A percentile compares a stretch with the other conserved stretches of the same genome.
Conservation (phyloP, 2,797 vertebrate genomes). For the Periophthalmus magnuspinnatus region DNA sequence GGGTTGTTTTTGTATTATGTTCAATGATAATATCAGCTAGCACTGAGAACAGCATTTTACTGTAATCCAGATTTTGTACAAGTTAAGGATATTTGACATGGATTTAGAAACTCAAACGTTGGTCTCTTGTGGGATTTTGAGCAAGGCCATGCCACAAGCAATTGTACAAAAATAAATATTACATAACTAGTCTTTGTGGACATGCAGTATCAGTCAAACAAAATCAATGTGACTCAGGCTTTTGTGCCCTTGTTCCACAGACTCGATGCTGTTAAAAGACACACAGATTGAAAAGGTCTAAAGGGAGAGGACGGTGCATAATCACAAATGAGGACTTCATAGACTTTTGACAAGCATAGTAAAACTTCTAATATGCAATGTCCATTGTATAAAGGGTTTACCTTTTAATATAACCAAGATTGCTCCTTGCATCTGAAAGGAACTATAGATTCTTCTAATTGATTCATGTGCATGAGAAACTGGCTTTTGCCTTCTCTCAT, state of each 20-base stretch:
- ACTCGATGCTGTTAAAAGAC: no score
- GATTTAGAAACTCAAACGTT: slow-evolving; percentile 48
- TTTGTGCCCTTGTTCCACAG: no score
- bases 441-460: slow-evolving; percentile 66
- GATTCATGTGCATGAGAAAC: slow-evolving; percentile 73
- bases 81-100: slow-evolving; percentile 61
- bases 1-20: slow-evolving; percentile 69
- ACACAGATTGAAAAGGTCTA: no score
- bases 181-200: background rate
- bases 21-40: slow-evolving; percentile 65
- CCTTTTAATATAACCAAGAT: slow-evolving; percentile 1
- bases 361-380: background rate
- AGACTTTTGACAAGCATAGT: background rate
- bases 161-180: slow-evolving; percentile 43
- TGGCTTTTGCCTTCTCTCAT: slow-evolving; percentile 71
- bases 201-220: background rate
- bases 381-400: slow-evolving; percentile 1
- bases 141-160: slow-evolving; percentile 49
- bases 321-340: background rate
- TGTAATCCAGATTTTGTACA: slow-evolving; percentile 55
- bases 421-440: slow-evolving; percentile 14
- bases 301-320: no score
- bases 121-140: slow-evolving; percentile 63
- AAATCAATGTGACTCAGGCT: no score
- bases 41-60: slow-evolving; percentile 58